A percentile compares a stretch with the other conserved stretches of the same genome.
phyloP scores from a whole-genome alignment of 2,888 invertebrate species.

The Taphrorychus bicolor region DNA sequence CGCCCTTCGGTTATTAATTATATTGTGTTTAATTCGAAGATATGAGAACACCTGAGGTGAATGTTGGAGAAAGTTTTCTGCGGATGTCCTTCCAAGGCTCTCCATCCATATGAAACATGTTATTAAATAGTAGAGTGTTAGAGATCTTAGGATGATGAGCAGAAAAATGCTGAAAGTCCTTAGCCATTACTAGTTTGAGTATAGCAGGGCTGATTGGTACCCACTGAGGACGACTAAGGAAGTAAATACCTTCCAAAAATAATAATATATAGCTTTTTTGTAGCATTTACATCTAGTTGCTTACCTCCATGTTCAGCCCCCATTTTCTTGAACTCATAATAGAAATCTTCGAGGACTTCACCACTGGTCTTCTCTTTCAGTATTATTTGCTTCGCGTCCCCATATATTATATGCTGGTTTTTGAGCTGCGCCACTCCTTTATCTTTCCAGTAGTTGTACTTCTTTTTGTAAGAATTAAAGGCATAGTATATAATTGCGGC shows the following conservation, averaged over 20 bases:
- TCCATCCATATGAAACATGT: slow-evolving; percentile 20
- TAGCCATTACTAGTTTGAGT: slow-evolving; percentile 62
- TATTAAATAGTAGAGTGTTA: slow-evolving; percentile 3
- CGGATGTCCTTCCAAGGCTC: slow-evolving; percentile 57
- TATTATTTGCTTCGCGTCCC: background rate
- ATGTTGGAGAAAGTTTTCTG: slow-evolving; percentile 56
- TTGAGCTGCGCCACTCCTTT: slow-evolving; percentile 1
- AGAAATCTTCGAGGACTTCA: background rate
- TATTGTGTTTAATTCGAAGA: too few relatives aligned
- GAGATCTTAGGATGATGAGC: background rate
- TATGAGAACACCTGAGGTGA: slow-evolving; percentile 54
- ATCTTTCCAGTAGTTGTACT: slow-evolving; percentile 5
- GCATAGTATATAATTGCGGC: background rate
- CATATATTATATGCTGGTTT: background rate
- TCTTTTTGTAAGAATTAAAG: background rate
- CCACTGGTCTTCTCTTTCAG: background rate
- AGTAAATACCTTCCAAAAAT: slow-evolving; percentile 55
- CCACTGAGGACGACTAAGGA: slow-evolving; percentile 14
- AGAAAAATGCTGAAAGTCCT: slow-evolving; percentile 64
- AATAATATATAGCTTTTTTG: too few relatives aligned
- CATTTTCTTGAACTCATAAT: slow-evolving; percentile 33
- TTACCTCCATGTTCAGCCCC: slow-evolving; percentile 46
- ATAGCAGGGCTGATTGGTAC: slow-evolving; percentile 46
- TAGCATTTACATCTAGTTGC: too few relatives aligned
- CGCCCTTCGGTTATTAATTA: too few relatives aligned